Conservation (phyloP, 2,888 invertebrate genomes). For the Epistrophe eligans region DNA sequence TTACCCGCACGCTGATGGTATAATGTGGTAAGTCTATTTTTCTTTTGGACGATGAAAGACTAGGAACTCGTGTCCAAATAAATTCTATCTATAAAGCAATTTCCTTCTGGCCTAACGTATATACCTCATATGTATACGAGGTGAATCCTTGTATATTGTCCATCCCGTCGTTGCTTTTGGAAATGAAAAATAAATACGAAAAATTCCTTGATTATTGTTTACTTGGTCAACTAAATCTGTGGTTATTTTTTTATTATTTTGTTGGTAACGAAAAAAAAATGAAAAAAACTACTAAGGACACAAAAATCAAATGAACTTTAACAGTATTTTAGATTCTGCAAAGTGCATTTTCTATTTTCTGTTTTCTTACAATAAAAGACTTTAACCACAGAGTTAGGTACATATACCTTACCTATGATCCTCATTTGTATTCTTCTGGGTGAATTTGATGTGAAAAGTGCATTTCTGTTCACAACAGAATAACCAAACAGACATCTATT, state of each 20-base stretch:
- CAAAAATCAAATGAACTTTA: conserved; percentile 37
- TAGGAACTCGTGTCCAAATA: conserved; percentile 3
- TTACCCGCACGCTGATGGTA: not conserved
- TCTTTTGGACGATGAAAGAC: not conserved
- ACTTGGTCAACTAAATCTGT: conserved; percentile 35
- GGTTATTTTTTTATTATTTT: conserved; percentile 5
- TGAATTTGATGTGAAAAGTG: conserved; percentile 59
- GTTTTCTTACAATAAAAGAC: conserved; percentile 15
- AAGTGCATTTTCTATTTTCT: conserved; percentile 20
- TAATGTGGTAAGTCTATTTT: not conserved
- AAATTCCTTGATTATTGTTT: conserved; percentile 64
- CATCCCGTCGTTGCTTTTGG: conserved; percentile 1
- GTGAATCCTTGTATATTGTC: not conserved
- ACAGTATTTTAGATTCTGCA: not conserved
- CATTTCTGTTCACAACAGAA: conserved; percentile 53
- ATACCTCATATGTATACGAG: not conserved
- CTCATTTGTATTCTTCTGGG: conserved; percentile 64
- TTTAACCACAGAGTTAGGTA: conserved; percentile 16
- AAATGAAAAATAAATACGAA: conserved; percentile 43
- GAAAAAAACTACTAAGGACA: conserved; percentile 3
- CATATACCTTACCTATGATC: not conserved
- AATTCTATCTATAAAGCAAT: conserved; percentile 23
- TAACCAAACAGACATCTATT: conserved; percentile 51
- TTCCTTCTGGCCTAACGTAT: conserved; percentile 4
- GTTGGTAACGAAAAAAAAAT: not conserved